Evolutionary conservation across 2,888 invertebrate species (phyloP).

Genomic region (Caenorhabditis sp.): DNA sequence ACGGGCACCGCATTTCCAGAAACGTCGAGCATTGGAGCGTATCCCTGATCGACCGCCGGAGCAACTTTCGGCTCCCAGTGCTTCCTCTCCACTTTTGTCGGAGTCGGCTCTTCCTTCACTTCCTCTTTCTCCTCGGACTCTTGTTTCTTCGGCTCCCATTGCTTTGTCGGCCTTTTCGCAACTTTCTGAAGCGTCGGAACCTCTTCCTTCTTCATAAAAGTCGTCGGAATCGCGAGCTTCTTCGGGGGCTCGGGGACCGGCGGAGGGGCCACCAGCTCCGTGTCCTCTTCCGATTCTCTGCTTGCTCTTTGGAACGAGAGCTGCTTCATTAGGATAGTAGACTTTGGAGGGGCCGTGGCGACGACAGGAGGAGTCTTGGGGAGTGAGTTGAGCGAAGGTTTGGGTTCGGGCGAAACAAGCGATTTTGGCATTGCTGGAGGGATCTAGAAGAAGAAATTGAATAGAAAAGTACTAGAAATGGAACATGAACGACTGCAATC

Average conservation of each 20-base stretch:
- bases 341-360: conserved; percentile 33
- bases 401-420: conserved; percentile 45
- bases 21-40: conserved; percentile 39
- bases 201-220: conserved; percentile 45
- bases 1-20: conserved; percentile 29
- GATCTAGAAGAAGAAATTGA: conserved; percentile 3
- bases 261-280: conserved; percentile 35
- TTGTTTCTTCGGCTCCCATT: conserved; percentile 39
- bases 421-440: conserved; percentile 18
- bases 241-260: conserved; percentile 43
- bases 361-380: conserved; percentile 21
- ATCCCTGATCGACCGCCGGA: conserved; percentile 29
- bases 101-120: not conserved
- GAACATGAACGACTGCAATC: conserved; percentile 6
- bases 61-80: conserved; percentile 36
- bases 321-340: conserved; percentile 42
- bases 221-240: conserved; percentile 54
- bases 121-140: conserved; percentile 32
- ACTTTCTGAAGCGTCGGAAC: conserved; percentile 27
- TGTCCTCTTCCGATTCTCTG: conserved; percentile 56
- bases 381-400: not conserved
- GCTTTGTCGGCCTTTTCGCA: conserved; percentile 25
- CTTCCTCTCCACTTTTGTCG: conserved; percentile 24
- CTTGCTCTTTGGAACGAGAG: conserved; percentile 48
- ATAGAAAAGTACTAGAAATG: not conserved